Conservation (phyloP, 1,140 invertebrate species). For the Papilio polyxenes region DNA sequence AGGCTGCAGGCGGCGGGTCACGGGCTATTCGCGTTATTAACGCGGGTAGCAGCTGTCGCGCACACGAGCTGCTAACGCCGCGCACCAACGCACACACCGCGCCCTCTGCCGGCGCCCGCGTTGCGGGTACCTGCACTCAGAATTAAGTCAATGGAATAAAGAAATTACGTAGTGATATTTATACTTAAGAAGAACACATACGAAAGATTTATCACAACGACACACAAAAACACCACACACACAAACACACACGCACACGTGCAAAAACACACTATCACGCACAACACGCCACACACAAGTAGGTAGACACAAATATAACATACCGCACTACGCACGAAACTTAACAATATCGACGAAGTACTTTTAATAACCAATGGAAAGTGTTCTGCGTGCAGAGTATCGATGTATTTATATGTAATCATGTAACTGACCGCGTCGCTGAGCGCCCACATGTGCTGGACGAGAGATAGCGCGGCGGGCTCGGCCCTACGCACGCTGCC, state of each 20-base stretch:
- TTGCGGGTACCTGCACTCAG: slow-evolving; percentile 62
- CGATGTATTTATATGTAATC: background rate
- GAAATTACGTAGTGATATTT: too few relatives aligned
- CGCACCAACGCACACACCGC: slow-evolving; percentile 69
- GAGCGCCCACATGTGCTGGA: slow-evolving; percentile 73
- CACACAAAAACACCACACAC: too few relatives aligned
- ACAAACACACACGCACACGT: too few relatives aligned
- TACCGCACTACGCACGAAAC: too few relatives aligned
- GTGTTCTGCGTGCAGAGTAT: too few relatives aligned
- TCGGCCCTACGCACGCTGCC: slow-evolving; percentile 64
- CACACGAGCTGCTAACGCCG: slow-evolving; percentile 58
- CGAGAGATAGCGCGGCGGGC: slow-evolving; percentile 65
- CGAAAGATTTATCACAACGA: too few relatives aligned
- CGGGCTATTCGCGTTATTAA: slow-evolving; percentile 58
- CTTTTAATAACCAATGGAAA: too few relatives aligned
- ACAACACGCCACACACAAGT: too few relatives aligned
- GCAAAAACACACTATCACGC: too few relatives aligned
- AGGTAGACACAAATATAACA: too few relatives aligned
- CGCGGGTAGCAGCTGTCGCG: slow-evolving; percentile 59
- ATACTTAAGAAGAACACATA: too few relatives aligned
- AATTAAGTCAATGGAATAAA: background rate
- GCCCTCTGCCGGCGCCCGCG: slow-evolving; percentile 68
- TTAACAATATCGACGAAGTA: background rate
- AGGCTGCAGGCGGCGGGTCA: slow-evolving; percentile 63
- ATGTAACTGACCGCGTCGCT: slow-evolving; percentile 63